Evolutionary conservation across 2,797 vertebrate genomes (phyloP).

Genomic region (Denticeps clupeoides): DNA sequence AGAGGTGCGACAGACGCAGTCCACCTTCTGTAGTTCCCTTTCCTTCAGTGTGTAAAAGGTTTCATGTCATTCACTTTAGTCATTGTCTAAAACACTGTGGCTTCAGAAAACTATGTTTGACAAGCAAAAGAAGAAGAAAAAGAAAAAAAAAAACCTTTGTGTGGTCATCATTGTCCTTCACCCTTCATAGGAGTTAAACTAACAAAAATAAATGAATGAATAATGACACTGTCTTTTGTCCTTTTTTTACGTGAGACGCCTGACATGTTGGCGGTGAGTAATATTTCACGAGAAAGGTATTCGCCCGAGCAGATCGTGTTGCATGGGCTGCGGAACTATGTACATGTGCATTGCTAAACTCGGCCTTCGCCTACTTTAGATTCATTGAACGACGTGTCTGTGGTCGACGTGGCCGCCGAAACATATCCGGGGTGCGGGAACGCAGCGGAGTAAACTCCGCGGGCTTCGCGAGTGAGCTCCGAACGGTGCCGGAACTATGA

Average conservation of each 20-base stretch:
- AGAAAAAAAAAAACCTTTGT: conserved; percentile 43
- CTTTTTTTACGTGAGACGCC: neutral
- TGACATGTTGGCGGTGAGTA: neutral
- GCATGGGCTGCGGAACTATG: neutral
- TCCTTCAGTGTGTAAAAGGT: conserved; percentile 42
- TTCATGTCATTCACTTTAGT: conserved; percentile 42
- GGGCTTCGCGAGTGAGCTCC: no score
- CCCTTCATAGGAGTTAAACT: conserved; percentile 72
- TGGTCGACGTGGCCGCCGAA: conserved; percentile 1
- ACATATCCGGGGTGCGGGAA: neutral
- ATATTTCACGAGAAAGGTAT: neutral
- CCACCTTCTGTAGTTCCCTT: conserved; percentile 46
- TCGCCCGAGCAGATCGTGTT: neutral
- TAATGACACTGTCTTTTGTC: conserved; percentile 5
- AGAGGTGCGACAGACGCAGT: conserved; percentile 43
- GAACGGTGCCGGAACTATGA: no score
- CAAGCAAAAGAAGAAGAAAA: no score
- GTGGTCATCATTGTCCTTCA: conserved; percentile 68
- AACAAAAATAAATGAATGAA: conserved; percentile 47
- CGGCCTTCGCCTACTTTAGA: neutral
- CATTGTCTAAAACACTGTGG: conserved; percentile 74
- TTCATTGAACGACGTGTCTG: neutral
- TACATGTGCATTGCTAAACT: neutral
- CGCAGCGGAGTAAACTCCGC: no score
- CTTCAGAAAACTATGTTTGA: conserved; percentile 68